Percentiles rank a stretch among this genome's conserved stretches.
Evolutionary conservation across 2,113 vertebrate species (phyloP).

Genomic region (Oxyura jamaicensis): DNA sequence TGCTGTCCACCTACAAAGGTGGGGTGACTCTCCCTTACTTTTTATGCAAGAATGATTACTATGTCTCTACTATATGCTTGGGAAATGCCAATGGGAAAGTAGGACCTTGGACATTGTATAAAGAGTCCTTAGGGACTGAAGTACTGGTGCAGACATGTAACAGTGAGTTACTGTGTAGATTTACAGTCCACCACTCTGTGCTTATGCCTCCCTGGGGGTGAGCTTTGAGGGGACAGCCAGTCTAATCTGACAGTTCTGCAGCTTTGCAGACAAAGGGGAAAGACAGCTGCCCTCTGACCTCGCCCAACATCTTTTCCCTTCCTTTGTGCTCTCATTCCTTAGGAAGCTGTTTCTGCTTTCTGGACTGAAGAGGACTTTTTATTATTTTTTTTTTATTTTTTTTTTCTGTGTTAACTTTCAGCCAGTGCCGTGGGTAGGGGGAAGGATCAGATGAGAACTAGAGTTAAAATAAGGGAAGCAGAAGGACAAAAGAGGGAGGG

Average conservation of each 20-base stretch:
- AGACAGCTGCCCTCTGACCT: fast-evolving
- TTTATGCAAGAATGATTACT: not conserved
- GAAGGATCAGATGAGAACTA: not conserved
- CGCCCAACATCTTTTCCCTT: fast-evolving
- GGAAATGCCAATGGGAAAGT: not conserved
- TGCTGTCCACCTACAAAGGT: not conserved
- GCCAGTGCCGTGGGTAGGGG: not conserved
- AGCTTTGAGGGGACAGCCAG: not conserved
- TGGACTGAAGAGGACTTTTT: not conserved
- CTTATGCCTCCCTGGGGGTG: not conserved
- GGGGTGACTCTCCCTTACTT: not conserved
- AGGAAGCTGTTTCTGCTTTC: not conserved
- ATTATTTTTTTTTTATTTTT: not conserved
- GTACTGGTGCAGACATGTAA: not conserved
- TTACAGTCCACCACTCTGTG: not conserved
- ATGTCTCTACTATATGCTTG: not conserved
- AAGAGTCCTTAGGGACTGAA: not conserved
- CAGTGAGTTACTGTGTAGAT: not conserved
- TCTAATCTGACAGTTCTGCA: not conserved
- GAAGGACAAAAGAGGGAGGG: conserved; percentile 17
- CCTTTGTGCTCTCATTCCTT: not conserved
- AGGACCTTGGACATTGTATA: fast-evolving
- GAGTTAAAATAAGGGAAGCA: not conserved
- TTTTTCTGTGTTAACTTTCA: not conserved
- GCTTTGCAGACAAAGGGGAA: not conserved